These are phyloP conservation scores for Epinephelus coioides DNA, from an alignment of 2,797 vertebrate species.

Conservation along the genomic window DNA sequence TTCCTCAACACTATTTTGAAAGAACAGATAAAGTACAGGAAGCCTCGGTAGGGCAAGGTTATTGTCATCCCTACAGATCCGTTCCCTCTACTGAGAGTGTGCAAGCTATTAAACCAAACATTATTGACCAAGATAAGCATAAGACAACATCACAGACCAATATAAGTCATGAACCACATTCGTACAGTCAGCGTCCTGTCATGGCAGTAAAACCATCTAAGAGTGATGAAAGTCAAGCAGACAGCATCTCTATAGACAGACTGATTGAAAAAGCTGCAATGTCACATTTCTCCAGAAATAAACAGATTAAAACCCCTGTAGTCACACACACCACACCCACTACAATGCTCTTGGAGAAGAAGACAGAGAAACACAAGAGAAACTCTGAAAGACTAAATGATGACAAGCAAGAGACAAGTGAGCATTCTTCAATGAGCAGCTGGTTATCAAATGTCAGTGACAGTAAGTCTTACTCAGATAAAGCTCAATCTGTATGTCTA, in stretches of 20 bases:
- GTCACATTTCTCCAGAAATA: constrained; percentile 2
- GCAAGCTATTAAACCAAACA: constrained; percentile 25
- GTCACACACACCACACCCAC: background rate
- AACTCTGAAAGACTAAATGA: constrained; percentile 24
- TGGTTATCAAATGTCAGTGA: constrained; percentile 17
- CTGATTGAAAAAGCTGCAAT: constrained; percentile 19
- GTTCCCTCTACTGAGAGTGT: constrained; percentile 17
- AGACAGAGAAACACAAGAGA: constrained; percentile 20
- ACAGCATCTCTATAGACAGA: constrained; percentile 20
- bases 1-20: constrained; percentile 22
- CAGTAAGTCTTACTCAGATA: constrained; percentile 11
- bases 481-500: background rate
- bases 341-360: constrained; percentile 38
- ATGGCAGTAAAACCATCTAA: constrained; percentile 72
- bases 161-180: constrained; percentile 25
- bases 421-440: constrained; percentile 15
- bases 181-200: constrained; percentile 51
- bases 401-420: constrained; percentile 10
- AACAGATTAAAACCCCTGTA: background rate
- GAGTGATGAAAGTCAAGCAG: constrained; percentile 57
- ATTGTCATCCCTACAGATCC: background rate
- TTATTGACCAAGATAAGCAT: constrained; percentile 15
- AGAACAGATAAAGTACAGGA: constrained; percentile 23
- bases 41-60: background rate
- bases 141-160: constrained; percentile 33